Evolutionary conservation across 2,113 vertebrate species (phyloP), one percentile per base, ranked within the genome.

Genomic region (Struthidea cinerea): DNA sequence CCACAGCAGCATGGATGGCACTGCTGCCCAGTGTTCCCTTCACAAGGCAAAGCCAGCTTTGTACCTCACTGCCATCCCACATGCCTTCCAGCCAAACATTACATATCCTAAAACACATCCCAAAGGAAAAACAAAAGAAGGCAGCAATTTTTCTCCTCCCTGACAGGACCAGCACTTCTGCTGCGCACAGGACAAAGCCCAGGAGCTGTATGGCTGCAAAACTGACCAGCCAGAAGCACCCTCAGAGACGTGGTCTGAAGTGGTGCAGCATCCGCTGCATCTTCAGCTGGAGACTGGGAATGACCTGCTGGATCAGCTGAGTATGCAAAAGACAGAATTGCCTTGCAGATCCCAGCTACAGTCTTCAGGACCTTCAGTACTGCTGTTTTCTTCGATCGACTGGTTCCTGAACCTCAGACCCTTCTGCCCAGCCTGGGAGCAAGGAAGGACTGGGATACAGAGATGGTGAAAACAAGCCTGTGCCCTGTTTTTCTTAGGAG

Each of bases 351-450:
- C 18, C 12, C 4, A 7, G 21, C n/a, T 70, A 59, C 32, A 27
- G 53, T 23, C 39, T 69, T n/a, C 46, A 80, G 22, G 28, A 64
- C 0, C 26, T 78, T 50, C 10, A 8, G 21, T 35, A 44, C 11
- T 41, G 64, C 18, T 24, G 3, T 23, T 68, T 76, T 59, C 33
- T 46, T 68, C 46, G 49, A 64, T 0, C 0, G 0, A 16, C 55
- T 26, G 1, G 3, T 7, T 82, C 39, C 61, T 4, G 1, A 71
- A 44, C 27, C 26, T 70, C 26, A 0, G 0, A 74, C 1, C 6
- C 32, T 74, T 52, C 61, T 59, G 57, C 20, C 41, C 35, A 64
- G 41, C 11, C 42, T 39, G 35, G 49, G 14, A 92, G 16, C 74
- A 69, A 80, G 44, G 30, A 83, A 32, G 18, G 19, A 89, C 12